Evolutionary conservation across 2,797 vertebrate species (phyloP), one percentile per base, ranked within the genome.

Genomic region (Mormyrus proboscirostris): DNA sequence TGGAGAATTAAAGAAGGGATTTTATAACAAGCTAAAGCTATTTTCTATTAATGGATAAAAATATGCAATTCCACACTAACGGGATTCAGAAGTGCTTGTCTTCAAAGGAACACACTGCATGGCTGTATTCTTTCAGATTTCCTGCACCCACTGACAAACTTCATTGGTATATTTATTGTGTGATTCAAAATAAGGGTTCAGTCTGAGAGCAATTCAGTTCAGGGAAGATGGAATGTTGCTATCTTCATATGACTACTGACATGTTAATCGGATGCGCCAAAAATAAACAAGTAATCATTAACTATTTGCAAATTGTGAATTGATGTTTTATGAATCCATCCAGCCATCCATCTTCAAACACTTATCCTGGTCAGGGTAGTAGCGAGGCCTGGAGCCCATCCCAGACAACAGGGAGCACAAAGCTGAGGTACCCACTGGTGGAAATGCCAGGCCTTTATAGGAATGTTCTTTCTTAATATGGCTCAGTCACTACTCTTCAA

Each of bases 401-500:
- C 62, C 10, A 2, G 25, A 25, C 9, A 69, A 2, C 22, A 33
- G 62, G 25, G 59, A 10, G 62, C 62, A 69, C 33, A 12, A 69
- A 29, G 25, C 62, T 69, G 62, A 29, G 59, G 59, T 65, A 65
- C 59, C 59, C 22, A 0, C 8, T 3, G 22, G 62, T 10, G 25
- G 10, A 25, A 9, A 29, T 69, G 62, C 9, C 9, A 12, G 62
- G 12, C 62, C 25, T 16, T 33, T 69, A 69, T 79, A 79, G 12
- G 73, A 79, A 44, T 79, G 73, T 79, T 44, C 73, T 44, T 79
- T n/a, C 73, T 79, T 79, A 33, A 79, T 79, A 79, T 79, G 73
- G 73, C 5, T 79, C 73, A 44, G 5, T 19, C 73, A 79, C 69
- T 38, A 38, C 38, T 19, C 14, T 41, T 79, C 73, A 79, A 16